Conservation (phyloP, 2,888 invertebrate species). For the Drosophila colorata region DNA sequence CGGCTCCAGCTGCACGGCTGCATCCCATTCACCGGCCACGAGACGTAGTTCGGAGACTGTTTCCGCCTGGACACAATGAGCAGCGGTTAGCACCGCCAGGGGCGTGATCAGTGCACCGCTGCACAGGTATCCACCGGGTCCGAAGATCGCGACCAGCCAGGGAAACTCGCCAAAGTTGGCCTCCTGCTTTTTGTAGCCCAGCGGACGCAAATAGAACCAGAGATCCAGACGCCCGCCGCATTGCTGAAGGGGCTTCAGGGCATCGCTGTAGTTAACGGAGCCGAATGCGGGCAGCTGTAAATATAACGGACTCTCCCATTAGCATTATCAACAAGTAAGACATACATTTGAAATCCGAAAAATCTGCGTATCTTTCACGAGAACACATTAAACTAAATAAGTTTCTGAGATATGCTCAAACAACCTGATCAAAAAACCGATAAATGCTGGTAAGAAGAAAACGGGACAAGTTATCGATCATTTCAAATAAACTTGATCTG, state of each 20-base stretch:
- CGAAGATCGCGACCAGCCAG: slow-evolving; percentile 60
- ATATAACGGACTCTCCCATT: too few relatives aligned
- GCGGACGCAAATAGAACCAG: slow-evolving; percentile 59
- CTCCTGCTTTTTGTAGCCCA: slow-evolving; percentile 55
- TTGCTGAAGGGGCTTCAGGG: neutral
- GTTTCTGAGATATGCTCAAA: too few relatives aligned
- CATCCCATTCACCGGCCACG: slow-evolving; percentile 69
- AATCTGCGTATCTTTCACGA: too few relatives aligned
- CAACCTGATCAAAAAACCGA: too few relatives aligned
- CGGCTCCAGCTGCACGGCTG: slow-evolving; percentile 55
- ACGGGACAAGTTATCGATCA: too few relatives aligned
- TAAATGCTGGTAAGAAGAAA: too few relatives aligned
- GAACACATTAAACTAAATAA: too few relatives aligned
- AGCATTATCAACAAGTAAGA: too few relatives aligned
- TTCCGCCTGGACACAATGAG: slow-evolving; percentile 50
- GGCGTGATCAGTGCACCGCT: slow-evolving; percentile 61
- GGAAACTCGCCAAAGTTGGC: slow-evolving; percentile 63
- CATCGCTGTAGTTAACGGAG: slow-evolving; percentile 4
- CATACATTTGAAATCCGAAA: too few relatives aligned
- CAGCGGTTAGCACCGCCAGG: slow-evolving; percentile 54
- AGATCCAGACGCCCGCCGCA: slow-evolving; percentile 59
- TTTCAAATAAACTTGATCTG: too few relatives aligned
- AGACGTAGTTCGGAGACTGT: slow-evolving; percentile 23
- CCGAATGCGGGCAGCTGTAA: slow-evolving; percentile 4
- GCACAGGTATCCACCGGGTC: slow-evolving; percentile 44